Conservation (phyloP, 30 jellyfish, hydroid and myxozoan species). For the Nemopilema nomurai region DNA sequence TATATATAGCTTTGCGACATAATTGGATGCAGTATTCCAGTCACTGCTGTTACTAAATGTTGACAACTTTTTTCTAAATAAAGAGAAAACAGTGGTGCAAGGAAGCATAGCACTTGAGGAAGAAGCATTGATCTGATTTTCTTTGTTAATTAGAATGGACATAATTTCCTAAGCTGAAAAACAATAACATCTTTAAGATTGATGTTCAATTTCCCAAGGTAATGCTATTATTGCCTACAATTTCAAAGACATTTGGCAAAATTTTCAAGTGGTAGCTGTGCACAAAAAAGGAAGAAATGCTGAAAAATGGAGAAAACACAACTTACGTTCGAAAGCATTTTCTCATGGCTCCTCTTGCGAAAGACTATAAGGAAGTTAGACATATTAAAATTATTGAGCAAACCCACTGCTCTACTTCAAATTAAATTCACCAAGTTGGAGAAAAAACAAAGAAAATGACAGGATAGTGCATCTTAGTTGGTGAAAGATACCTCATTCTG, state of each 20-base stretch:
- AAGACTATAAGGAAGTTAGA: constrained; percentile 67
- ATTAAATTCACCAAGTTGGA: no score
- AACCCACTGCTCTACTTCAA: no score
- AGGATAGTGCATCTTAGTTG: not conserved
- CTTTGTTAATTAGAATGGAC: no score
- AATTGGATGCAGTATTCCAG: constrained; percentile 90
- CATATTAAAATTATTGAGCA: not conserved
- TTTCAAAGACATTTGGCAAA: no score
- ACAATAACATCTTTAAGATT: no score
- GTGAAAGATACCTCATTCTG: constrained; percentile 69
- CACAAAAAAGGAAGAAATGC: no score
- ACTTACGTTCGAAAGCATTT: constrained; percentile 93
- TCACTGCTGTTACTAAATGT: constrained; percentile 74
- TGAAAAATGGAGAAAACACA: not conserved
- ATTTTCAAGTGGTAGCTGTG: no score
- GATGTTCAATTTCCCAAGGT: no score
- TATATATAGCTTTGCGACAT: constrained; percentile 88
- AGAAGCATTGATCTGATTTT: no score
- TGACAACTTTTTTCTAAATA: constrained; percentile 87
- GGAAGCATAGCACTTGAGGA: not conserved
- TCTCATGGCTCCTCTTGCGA: constrained; percentile 98
- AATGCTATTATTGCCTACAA: no score
- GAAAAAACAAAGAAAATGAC: not conserved
- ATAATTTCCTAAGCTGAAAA: no score
- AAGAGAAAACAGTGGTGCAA: not conserved